Evolutionary conservation across 2,797 vertebrate species (phyloP), one percentile per base, ranked within the genome.

Genomic region (Acipenser oxyrinchus): DNA sequence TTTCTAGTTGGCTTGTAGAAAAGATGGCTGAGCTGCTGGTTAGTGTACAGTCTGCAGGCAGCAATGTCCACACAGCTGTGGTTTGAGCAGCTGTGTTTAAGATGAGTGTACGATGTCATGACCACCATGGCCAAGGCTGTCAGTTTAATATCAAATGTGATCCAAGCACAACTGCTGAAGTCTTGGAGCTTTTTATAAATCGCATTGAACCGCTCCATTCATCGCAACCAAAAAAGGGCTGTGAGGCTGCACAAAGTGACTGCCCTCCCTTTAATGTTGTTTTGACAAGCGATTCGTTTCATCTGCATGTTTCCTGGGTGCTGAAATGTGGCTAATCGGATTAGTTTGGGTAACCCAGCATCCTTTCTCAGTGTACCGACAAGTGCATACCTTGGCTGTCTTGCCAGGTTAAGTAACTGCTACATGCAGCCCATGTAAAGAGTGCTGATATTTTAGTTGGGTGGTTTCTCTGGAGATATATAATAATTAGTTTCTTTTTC

Each of bases 81-180:
- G 73, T 23, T 69, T 23, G 79, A 87, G 87, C 92, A 96, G 91
- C 91, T 93, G 88, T 87, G 84, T 80, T 71, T 81, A 70, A 82
- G 65, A 75, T 51, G 68, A 77, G 71, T 73, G 73, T 68, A 71
- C 65, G 64, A 64, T 59, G 84, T 80, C 78, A 77, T 0, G 79
- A 81, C 74, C 82, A 78, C 76, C 84, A 88, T 83, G 82, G 81
- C 81, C 81, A 75, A 62, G 72, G 78, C 86, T 83, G 76, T 75
- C 81, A 72, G 84, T 87, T 88, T 83, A 77, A 85, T 87, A 88
- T 86, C 82, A 83, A 87, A 91, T 90, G 82, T 77, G 84, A 93
- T 90, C 88, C 86, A 82, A 77, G 84, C 86, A 83, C 88, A 91
- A 91, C 82, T 91, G 86, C 84, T 87, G 82, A 84, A 89, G 83